phyloP scores from a whole-genome alignment of 2,888 invertebrate species.

The Andrena haemorrhoa region DNA sequence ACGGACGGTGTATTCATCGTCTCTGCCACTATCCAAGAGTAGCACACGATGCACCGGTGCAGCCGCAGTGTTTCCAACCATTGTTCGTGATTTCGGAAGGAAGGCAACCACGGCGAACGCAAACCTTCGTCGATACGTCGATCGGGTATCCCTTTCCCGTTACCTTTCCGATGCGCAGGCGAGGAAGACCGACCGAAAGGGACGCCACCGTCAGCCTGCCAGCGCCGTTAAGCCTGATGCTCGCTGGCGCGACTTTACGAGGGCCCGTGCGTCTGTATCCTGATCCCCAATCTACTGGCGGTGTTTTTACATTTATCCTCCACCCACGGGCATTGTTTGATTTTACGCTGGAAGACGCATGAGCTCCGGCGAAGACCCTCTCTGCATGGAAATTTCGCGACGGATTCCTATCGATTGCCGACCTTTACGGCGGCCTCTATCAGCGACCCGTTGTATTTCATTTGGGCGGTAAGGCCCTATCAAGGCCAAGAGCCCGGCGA shows the following conservation, averaged over 20 bases:
- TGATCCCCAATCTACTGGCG: conserved; percentile 6
- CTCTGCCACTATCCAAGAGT: conserved; percentile 7
- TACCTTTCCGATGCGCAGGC: background rate
- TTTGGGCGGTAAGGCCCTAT: conserved; percentile 56
- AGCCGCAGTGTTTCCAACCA: background rate
- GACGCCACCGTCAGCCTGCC: conserved; percentile 14
- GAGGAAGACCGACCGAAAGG: conserved; percentile 2
- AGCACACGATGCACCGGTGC: background rate
- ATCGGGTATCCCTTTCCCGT: background rate
- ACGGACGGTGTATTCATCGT: conserved; percentile 28
- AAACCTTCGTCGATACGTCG: conserved; percentile 33
- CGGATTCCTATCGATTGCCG: conserved; percentile 50
- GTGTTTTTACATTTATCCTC: background rate
- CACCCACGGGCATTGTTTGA: conserved; percentile 1
- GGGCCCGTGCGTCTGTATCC: background rate
- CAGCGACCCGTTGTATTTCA: conserved; percentile 59
- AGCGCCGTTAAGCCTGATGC: background rate
- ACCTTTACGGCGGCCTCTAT: conserved; percentile 36
- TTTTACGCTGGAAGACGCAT: background rate
- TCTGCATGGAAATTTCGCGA: background rate
- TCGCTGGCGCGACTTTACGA: conserved; percentile 5
- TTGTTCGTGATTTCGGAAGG: conserved; percentile 9
- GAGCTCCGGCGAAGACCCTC: background rate
- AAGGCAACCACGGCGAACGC: background rate
- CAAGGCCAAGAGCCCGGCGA: conserved; percentile 53